Base-by-base conservation (phyloP, 2,888 invertebrate genomes). In the Dryobotodes eremita region DNA sequence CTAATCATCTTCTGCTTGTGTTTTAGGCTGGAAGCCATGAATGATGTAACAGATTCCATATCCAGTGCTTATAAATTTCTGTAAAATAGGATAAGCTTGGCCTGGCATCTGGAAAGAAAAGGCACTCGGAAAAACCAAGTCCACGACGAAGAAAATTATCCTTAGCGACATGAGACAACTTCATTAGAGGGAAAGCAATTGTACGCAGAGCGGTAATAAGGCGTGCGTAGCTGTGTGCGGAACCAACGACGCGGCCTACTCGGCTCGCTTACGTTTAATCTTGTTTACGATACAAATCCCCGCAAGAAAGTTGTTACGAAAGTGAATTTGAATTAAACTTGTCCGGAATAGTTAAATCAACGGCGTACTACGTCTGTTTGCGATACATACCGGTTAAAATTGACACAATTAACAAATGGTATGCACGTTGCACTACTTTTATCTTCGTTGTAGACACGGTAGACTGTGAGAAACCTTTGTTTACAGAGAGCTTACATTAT, bases 201-300 rank as follows among this genome's bases (percentile, higher is more conserved):
- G 92, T 91, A 89, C 89, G 90, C 91, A 90, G 90, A 89, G 90
- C 89, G 89, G 87, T 85, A 90, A 91, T 92, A 91, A 90, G 82
- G 89, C 86, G 90, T 91, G 89, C 92, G 89, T 90, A 87, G 86
- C 87, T 84, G 80, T 87, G 88, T 87, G 87, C 89, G 87, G 76
- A 82, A 77, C 88, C 87, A 89, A 86, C 86, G 90, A 90, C 89
- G 89, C 89, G 90, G 90, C 92, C 91, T 91, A 88, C 91, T 89
- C 89, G 78, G 65, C 80, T 87, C 85, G 78, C 83, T 90, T 87
- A 81, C 87, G 81, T 83, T 85, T 93, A 94, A 94, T 94, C 93
- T 94, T 93, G 91, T 94, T 93, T 93, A 92, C 92, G 91, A 92
- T 92, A 93, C 90, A 92, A 92, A 94, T 92, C 92, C 91, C 88